A percentile compares a stretch with the other conserved stretches of the same genome.
Evolutionary conservation across 23 tunicate species (phyloP).

Genomic region (Aplidium turbinatum): DNA sequence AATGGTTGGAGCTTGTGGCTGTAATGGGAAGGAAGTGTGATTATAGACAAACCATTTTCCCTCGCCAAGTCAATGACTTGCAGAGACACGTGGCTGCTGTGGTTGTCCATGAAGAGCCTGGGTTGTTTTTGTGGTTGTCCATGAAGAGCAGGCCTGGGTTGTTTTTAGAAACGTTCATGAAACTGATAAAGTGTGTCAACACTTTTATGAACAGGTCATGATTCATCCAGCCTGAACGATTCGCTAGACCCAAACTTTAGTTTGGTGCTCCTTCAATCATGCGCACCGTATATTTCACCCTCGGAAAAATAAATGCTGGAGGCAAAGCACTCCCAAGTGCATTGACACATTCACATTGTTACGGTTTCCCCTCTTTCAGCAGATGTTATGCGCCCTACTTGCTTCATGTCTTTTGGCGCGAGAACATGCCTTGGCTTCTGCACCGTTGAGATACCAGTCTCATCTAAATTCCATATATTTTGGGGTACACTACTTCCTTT

Average conservation of each 20-base stretch:
- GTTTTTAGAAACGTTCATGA: background rate
- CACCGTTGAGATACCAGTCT: conserved; percentile 39
- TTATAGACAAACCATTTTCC: conserved; percentile 17
- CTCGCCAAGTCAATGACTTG: conserved; percentile 13
- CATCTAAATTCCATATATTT: conserved; percentile 41
- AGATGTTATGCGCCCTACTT: conserved; percentile 36
- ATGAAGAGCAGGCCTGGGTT: background rate
- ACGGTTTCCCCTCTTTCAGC: conserved; percentile 35
- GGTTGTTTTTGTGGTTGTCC: no score
- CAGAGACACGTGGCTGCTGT: conserved; percentile 3
- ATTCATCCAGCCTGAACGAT: conserved; percentile 36
- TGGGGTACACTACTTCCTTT: no score
- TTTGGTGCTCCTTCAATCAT: conserved; percentile 1
- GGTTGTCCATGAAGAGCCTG: no score
- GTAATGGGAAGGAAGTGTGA: conserved; percentile 53
- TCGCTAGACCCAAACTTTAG: conserved; percentile 9
- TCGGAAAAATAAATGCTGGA: conserved; percentile 41
- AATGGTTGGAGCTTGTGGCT: conserved; percentile 45
- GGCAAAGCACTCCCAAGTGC: conserved; percentile 27
- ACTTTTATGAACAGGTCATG: conserved; percentile 17
- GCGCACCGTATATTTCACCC: conserved; percentile 11
- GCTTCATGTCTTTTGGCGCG: conserved; percentile 22
- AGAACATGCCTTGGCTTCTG: conserved; percentile 24
- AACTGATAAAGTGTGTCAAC: background rate
- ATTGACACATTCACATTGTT: conserved; percentile 41